Base-by-base conservation (phyloP, 2,888 invertebrate genomes). In the Drosophila maculinotata region DNA sequence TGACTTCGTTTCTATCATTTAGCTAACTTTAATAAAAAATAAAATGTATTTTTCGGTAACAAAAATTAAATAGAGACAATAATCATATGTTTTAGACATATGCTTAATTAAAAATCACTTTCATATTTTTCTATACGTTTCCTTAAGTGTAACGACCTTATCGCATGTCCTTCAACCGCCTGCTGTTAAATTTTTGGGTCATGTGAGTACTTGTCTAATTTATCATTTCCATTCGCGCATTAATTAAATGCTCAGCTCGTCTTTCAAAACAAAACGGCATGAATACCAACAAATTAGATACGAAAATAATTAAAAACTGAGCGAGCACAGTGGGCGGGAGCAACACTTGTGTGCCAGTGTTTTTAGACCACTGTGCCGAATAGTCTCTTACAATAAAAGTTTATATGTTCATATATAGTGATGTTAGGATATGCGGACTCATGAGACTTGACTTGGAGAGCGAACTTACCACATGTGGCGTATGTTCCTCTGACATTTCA, bases 191-290 rank as follows among this genome's bases (percentile, higher is more conserved):
- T 57, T 58, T 71, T 60, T 52, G 41, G 73, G 76, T 64, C 76
- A 73, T 51, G 33, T 60, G 26, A 33, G 30, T 41, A 48, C 33
- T 72, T 48, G 57, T 54, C 58, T 45, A 70, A 74, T 77, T 76
- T 53, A 77, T 74, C 51, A 67, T 67, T 74, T 62, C 7, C 36
- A 60, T 47, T 52, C 56, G 41, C 45, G 58, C 63, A 56, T 58
- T 76, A 76, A 77, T 76, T 77, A 77, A n/a, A 58, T 45, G 54
- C 35, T 44, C 28, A 70, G 74, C 74, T 74, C 52, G 54, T 28
- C 57, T 70, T 60, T 64, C 77, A 38, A 35, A 62, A 49, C 52
- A 62, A n/a, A 66, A 59, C 52, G 14, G 6, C 47, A 53, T 33
- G 38, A 62, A 51, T 23, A 28, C 42, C 63, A 52, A 42, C 68